Base-by-base conservation (phyloP, 2,797 vertebrate genomes). In the Austrolebias charrua region DNA sequence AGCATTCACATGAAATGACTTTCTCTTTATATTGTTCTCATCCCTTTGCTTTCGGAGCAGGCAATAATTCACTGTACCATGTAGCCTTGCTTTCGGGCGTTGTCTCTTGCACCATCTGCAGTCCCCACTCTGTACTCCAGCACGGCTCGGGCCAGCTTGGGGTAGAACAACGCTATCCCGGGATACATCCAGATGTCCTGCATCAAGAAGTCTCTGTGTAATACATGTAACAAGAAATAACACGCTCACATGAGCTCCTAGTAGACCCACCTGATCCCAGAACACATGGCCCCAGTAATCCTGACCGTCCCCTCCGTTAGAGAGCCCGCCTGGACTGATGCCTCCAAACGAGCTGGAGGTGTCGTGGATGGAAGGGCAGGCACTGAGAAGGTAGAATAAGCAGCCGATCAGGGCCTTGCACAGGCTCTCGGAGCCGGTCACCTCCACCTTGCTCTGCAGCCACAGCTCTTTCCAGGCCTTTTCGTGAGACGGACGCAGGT, bases 101-200 rank as follows among this genome's bases (percentile, higher is more conserved):
- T 99, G 70, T 73, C 56, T 66, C 83, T 79, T 8, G 98, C 97
- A 1, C 96, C 96, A 0, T 82, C 87, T 31, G 95, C 79, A 0
- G 90, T 97, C 65, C 81, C 79, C 18, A 97, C 69, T 8, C 98
- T 90, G 89, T 98, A 98, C 57, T 94, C 88, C 89, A 99, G 90
- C 60, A 98, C 91, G 59, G 94, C 86, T 48, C 87, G 88, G 33
- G 96, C 96, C 0, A 96, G 90, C 63, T 86, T 86, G 0, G 96
- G 96, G 16, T 93, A 88, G 70, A 98, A 93, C 15, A 96, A 84
- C 9, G 95, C 92, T 4, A 98, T 83, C 18, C 81, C 92, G 0
- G 97, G 97, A 85, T 94, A 97, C 74, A 99, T 92, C 98, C 98
- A 99, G 7, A 94, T 94, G 73, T 99, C 98, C 98, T 99, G 79